Evolutionary conservation across 1,140 invertebrate genomes (phyloP), one percentile per base, ranked within the genome.

Genomic region (Saccostrea glomerata): DNA sequence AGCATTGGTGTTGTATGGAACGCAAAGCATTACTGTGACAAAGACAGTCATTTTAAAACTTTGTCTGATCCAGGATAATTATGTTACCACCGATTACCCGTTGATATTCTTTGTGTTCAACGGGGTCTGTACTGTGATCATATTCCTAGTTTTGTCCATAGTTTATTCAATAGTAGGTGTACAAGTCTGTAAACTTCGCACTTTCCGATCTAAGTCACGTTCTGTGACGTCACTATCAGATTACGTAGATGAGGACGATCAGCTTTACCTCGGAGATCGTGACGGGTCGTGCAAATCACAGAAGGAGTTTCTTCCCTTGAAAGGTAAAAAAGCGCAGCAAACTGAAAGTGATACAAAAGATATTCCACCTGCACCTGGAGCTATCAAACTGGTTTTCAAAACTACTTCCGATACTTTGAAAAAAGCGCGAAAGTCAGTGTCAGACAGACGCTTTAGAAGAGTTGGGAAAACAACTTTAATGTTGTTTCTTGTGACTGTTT

Each of bases 391-490:
- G 5, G 73, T 54, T 17, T 86, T 83, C 73, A 85, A 86, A 11
- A 54, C 60, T 1, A 47, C 77, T 5, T 47, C 85, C 15, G 82
- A 82, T 15, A 88, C 86, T 1, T 23, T 90, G 15, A 82, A 54
- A 66, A 89, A 84, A 20, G 77, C 82, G 23, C 82, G 87, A 60
- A 86, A 70, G 47, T 87, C 83, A 54, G 63, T 86, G 5, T 73
- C 84, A 13, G 89, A 90, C 54, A 86, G 6, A 20, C 55, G 86
- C 20, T 23, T 86, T 9, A 60, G 87, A 63, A 36, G 89, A 11
- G 87, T 89, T 4, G 90, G 88, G 40, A 91, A 90, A 73, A 91
- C 92, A 1, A 90, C 89, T 11, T 15, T 88, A 7, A 90, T 88
- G 87, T 77, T 90, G 9, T 88, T 90, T 56, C 23, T 88, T 0